Evolutionary conservation across 2,797 vertebrate species (phyloP).

Genomic region (Eutrigla gurnardus): DNA sequence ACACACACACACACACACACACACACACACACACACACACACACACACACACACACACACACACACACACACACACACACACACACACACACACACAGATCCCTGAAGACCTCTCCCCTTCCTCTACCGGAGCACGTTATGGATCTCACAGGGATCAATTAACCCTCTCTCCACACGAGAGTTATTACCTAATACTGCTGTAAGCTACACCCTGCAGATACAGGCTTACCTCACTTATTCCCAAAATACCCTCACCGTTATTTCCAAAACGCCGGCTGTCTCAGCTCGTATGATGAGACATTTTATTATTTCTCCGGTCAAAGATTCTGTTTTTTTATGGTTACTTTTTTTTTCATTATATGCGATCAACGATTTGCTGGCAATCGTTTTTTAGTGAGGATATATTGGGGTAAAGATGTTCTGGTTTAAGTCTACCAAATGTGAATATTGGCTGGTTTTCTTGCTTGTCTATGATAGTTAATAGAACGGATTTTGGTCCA

Average conservation of each 20-base stretch:
- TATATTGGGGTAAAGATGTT: not conserved
- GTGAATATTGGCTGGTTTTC: not conserved
- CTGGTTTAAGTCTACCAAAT: not conserved
- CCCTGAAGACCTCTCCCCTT: constrained; percentile 31
- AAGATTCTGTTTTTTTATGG: not conserved
- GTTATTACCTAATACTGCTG: constrained; percentile 51
- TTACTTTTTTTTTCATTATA: not conserved
- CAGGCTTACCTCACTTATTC: constrained; percentile 44
- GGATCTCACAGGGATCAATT: constrained; percentile 72
- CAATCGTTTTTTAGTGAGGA: no score
- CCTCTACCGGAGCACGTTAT: constrained; percentile 19
- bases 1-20: constrained; percentile 25
- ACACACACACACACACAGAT: constrained; percentile 29
- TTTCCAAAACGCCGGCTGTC: constrained; percentile 10
- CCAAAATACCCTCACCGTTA: constrained; percentile 25
- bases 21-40: constrained; percentile 31
- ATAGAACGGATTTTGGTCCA: not conserved
- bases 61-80: no score
- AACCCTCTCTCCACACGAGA: constrained; percentile 43
- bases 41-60: constrained; percentile 31
- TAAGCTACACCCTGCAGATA: constrained; percentile 45
- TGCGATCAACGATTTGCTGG: not conserved
- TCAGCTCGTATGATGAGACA: not conserved
- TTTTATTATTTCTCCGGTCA: not conserved
- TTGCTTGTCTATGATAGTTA: not conserved